Conservation (phyloP, 1,140 invertebrate species). For the Drosophila littoralis region DNA sequence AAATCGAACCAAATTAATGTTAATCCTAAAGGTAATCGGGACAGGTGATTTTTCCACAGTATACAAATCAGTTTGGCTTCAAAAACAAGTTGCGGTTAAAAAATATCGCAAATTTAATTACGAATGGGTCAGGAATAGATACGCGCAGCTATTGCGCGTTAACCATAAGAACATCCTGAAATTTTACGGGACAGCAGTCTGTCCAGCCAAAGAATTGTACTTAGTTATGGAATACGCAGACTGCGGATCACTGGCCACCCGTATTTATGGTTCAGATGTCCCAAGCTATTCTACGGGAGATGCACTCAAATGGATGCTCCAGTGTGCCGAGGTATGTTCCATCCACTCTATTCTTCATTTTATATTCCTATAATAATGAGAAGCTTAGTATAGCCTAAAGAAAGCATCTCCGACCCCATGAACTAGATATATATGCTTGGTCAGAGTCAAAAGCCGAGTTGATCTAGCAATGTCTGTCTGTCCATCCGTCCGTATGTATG, state of each 20-base stretch:
- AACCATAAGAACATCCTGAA: neutral
- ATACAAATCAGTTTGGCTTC: no score
- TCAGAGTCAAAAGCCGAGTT: no score
- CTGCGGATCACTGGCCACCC: conserved; percentile 7
- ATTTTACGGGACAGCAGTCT: neutral
- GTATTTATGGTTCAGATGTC: neutral
- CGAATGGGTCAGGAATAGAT: neutral
- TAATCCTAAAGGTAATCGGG: no score
- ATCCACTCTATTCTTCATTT: neutral
- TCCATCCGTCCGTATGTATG: no score
- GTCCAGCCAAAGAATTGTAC: no score
- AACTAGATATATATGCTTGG: no score
- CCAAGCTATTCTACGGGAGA: neutral
- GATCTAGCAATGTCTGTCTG: no score
- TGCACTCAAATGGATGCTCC: conserved; percentile 17
- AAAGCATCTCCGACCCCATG: no score
- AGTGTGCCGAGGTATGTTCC: conserved; percentile 6
- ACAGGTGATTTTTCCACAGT: no score
- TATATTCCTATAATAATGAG: neutral
- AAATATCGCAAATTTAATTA: neutral
- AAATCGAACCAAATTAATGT: no score
- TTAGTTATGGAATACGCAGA: conserved; percentile 15
- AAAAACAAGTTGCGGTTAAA: conserved; percentile 1
- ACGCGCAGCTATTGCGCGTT: neutral
- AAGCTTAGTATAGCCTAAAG: no score